Percentiles rank a stretch among this genome's conserved stretches.
phyloP scores from a whole-genome alignment of 2,113 vertebrate genomes.

The Raja brachyura region DNA sequence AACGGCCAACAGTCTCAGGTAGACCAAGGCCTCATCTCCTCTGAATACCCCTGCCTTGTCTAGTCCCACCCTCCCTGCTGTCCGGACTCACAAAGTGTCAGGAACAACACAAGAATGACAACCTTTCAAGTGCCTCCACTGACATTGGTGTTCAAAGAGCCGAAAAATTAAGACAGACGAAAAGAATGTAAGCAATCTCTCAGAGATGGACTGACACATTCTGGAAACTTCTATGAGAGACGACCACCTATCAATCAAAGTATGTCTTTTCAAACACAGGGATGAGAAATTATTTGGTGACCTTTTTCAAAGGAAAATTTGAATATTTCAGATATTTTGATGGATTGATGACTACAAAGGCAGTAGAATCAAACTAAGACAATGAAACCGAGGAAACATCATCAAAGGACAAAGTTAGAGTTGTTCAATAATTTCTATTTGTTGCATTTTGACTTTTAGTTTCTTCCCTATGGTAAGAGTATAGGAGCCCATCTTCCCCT shows the following conservation, averaged over 20 bases:
- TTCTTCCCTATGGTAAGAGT: background rate
- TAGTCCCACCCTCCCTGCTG: background rate
- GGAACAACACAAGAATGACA: background rate
- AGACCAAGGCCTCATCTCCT: background rate
- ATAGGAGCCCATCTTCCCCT: background rate
- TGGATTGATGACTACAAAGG: background rate
- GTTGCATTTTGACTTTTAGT: background rate
- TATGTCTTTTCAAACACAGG: background rate
- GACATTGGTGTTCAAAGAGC: conserved; percentile 1
- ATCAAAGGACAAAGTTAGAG: background rate
- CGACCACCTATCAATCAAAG: background rate
- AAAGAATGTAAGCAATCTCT: background rate
- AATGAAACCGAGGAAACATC: background rate
- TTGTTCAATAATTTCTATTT: background rate
- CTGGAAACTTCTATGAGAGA: background rate
- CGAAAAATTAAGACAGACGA: conserved; percentile 20
- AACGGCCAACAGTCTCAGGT: background rate
- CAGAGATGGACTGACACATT: background rate
- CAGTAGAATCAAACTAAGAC: background rate
- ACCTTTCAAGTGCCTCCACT: background rate
- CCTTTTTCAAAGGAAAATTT: conserved; percentile 5
- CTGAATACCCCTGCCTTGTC: background rate
- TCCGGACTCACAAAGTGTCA: background rate
- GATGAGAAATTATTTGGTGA: background rate
- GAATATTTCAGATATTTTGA: conserved; percentile 15